Evolutionary conservation across 2,797 vertebrate species (phyloP), one percentile per base, ranked within the genome.

Genomic region (Amniataba percoides): DNA sequence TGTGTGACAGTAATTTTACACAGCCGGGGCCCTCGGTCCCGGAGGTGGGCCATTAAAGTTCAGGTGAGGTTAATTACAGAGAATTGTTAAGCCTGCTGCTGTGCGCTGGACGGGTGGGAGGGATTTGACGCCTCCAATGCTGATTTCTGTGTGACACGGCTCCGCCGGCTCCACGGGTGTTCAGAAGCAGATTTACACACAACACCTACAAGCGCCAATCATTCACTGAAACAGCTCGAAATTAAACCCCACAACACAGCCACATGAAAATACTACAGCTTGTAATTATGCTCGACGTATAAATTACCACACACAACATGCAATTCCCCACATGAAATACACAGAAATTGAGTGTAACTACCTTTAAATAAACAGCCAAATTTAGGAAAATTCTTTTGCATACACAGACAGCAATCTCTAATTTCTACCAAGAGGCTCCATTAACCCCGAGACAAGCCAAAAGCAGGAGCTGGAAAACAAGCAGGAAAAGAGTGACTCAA

Each of bases 21-120:
- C 91, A 90, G 89, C 87, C 84, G 79, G 79, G 84, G 88, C 89
- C 84, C 81, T 84, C 14, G 82, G 91, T 94, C 93, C 92, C 90
- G 86, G 89, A 93, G 91, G 93, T 91, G 91, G 92, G 89, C 92
- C 91, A 92, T 94, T 94, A 93, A 88, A 91, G 93, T 92, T 93
- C 93, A 94, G 93, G 93, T 94, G 92, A 94, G 93, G 93, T 93
- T 95, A 94, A 94, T 95, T 94, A 93, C 88, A 91, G 89, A 90
- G 87, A 92, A 93, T 91, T 93, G 93, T 92, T 89, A 89, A 84
- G 90, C 85, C 79, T 89, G 89, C 92, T 84, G 91, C 91, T 92
- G 89, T 82, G 92, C 74, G 6, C 82, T 58, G 82, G 82, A 86
- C 73, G 74, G 86, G 87, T 87, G 85, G 88, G 90, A 90, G 86